A percentile compares a stretch with the other conserved stretches of the same genome.
Conservation (phyloP, 2,888 invertebrate genomes). For the Ryuthela nishihirai region DNA sequence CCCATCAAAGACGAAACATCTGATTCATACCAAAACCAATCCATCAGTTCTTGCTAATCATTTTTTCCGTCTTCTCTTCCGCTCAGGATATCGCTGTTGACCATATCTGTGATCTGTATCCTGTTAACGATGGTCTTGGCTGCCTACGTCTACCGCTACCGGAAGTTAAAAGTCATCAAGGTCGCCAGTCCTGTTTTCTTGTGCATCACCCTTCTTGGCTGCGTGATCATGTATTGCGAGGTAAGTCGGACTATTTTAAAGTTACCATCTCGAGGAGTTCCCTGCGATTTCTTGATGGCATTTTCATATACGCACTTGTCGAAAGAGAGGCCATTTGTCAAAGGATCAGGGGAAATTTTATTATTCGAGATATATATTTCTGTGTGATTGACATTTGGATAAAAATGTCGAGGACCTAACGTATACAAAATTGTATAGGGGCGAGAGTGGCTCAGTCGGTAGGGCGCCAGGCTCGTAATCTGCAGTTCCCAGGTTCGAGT, state of each 20-base stretch:
- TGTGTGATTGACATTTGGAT: too few relatives aligned
- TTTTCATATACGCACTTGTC: too few relatives aligned
- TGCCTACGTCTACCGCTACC: slow-evolving; percentile 74
- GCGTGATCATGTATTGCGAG: slow-evolving; percentile 89
- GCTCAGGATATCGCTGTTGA: slow-evolving; percentile 40
- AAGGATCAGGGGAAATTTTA: too few relatives aligned
- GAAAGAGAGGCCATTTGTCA: too few relatives aligned
- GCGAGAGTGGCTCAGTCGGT: too few relatives aligned
- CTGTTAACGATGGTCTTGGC: slow-evolving; percentile 70
- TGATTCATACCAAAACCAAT: not conserved
- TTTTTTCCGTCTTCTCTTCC: not conserved
- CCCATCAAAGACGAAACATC: not conserved
- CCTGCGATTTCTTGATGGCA: not conserved
- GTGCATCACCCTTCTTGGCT: slow-evolving; percentile 81
- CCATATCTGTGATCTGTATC: slow-evolving; percentile 63
- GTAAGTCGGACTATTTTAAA: slow-evolving; percentile 55
- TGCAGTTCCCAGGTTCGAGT: too few relatives aligned
- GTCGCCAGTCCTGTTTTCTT: slow-evolving; percentile 91
- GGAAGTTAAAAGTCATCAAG: slow-evolving; percentile 68
- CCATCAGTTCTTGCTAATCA: not conserved
- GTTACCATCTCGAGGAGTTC: slow-evolving; percentile 1
- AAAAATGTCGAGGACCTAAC: too few relatives aligned
- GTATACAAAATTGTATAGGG: too few relatives aligned
- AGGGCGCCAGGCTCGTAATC: too few relatives aligned
- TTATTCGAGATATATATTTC: too few relatives aligned